Conservation (phyloP, 2,113 vertebrate genomes). For the Oncorhynchus mykiss region DNA sequence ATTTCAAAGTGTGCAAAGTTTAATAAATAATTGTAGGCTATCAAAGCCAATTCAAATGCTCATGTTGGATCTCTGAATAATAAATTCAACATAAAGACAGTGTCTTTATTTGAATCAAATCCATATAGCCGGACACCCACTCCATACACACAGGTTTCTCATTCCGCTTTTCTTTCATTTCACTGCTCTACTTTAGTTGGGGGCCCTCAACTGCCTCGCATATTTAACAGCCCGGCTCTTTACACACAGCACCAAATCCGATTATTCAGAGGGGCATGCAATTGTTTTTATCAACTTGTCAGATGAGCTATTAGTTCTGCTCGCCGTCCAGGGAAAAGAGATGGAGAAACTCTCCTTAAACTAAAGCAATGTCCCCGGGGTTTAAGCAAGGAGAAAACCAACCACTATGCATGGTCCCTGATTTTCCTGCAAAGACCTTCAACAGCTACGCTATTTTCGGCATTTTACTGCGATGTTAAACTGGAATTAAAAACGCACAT, state of each 20-base stretch:
- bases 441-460: not conserved
- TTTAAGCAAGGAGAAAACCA: not conserved
- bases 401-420: not conserved
- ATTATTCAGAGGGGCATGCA: slow-evolving; percentile 47
- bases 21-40: not conserved
- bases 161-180: slow-evolving; percentile 42
- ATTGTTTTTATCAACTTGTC: slow-evolving; percentile 37
- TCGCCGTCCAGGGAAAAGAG: slow-evolving; percentile 3
- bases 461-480: not conserved
- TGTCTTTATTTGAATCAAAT: slow-evolving; percentile 34
- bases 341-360: not conserved
- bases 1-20: not conserved
- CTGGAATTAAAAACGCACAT: not conserved
- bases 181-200: slow-evolving; percentile 30
- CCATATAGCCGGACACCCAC: not conserved
- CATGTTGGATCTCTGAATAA: slow-evolving; percentile 2
- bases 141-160: slow-evolving; percentile 26
- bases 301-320: slow-evolving; percentile 41
- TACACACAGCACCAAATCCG: slow-evolving; percentile 39
- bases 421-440: not conserved
- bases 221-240: slow-evolving; percentile 48
- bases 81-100: slow-evolving; percentile 5
- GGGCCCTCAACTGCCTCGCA: slow-evolving; percentile 41
- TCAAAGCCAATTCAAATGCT: slow-evolving; percentile 14
- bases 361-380: not conserved